Conservation (phyloP, 1,140 invertebrate genomes). For the Steinernema khuongi region DNA sequence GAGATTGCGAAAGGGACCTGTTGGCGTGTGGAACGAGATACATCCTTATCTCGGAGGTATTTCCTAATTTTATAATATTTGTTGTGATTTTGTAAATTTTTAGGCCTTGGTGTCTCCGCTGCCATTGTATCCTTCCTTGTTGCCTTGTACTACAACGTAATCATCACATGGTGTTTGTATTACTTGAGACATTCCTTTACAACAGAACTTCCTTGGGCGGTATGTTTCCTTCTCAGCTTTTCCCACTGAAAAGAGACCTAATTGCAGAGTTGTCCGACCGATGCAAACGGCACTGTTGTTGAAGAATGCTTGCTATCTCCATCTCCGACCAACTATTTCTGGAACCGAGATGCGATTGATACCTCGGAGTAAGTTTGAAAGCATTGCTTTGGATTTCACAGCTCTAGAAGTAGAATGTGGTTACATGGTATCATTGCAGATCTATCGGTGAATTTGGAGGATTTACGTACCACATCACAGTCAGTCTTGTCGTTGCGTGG, state of each 20-base stretch:
- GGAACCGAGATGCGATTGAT: slow-evolving; percentile 56
- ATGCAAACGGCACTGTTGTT: neutral
- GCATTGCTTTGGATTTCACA: too few species aligned
- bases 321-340: slow-evolving; percentile 55
- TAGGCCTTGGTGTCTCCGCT: slow-evolving; percentile 69
- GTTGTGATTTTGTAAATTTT: neutral
- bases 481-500: slow-evolving; percentile 85
- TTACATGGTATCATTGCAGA: too few species aligned
- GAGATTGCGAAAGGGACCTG: slow-evolving; percentile 79
- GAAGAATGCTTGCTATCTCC: slow-evolving; percentile 48
- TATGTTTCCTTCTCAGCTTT: slow-evolving; percentile 56
- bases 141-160: slow-evolving; percentile 96
- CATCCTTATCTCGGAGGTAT: slow-evolving; percentile 77
- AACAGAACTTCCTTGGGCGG: slow-evolving; percentile 79
- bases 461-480: slow-evolving; percentile 88
- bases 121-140: slow-evolving; percentile 93
- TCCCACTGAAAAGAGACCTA: too few species aligned
- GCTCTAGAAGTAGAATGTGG: too few species aligned
- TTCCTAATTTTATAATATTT: slow-evolving; percentile 55
- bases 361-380: slow-evolving; percentile 51
- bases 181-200: slow-evolving; percentile 92
- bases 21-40: slow-evolving; percentile 89
- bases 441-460: slow-evolving; percentile 72
- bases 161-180: slow-evolving; percentile 95
- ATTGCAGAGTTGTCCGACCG: slow-evolving; percentile 18